Percentiles rank a stretch among this genome's conserved stretches.
Conservation (phyloP, 2,797 vertebrate genomes). For the Bucorvus abyssinicus region DNA sequence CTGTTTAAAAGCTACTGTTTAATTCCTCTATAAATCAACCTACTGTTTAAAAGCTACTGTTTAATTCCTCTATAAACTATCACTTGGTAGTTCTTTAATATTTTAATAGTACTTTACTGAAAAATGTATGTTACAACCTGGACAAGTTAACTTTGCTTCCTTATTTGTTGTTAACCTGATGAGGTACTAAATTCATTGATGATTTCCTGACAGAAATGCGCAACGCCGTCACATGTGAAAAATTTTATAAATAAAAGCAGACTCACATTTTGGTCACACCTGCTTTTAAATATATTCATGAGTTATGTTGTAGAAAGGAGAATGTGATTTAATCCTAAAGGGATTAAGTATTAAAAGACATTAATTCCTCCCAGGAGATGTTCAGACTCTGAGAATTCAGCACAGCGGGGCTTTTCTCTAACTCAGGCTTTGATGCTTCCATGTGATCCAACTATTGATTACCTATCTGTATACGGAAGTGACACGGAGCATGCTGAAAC, state of each 20-base stretch:
- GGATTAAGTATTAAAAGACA: background rate
- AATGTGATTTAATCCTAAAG: background rate
- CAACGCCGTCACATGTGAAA: background rate
- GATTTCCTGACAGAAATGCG: background rate
- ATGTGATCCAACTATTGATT: background rate
- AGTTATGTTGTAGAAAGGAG: background rate
- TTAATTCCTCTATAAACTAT: background rate
- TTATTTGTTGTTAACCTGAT: background rate
- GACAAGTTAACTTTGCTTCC: background rate
- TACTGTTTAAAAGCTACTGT: background rate
- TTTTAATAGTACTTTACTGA: background rate
- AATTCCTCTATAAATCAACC: background rate
- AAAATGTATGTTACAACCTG: background rate
- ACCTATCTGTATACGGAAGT: background rate
- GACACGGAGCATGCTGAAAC: background rate
- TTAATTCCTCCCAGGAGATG: background rate
- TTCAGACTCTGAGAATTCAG: background rate
- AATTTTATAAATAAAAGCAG: background rate
- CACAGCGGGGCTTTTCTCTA: background rate
- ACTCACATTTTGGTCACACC: background rate
- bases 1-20: background rate
- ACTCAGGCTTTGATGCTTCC: background rate
- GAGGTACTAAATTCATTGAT: background rate
- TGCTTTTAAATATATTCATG: background rate
- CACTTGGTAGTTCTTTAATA: background rate